Evolutionary conservation across 2,113 vertebrate genomes (phyloP).

Genomic region (Gambusia affinis): DNA sequence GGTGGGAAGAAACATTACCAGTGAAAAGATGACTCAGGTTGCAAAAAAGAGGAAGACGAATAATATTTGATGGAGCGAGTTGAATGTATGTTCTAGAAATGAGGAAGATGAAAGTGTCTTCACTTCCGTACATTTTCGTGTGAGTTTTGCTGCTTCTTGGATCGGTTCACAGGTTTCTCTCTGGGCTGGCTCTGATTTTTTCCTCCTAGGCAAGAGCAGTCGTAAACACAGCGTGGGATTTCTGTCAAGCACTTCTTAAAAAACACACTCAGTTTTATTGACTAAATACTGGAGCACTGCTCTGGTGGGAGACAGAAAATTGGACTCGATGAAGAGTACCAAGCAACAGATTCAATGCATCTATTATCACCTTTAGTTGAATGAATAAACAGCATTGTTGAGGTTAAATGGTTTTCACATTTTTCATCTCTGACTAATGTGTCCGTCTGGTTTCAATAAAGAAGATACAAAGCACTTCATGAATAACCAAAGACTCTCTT

Average conservation of each 20-base stretch:
- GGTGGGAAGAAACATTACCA: neutral
- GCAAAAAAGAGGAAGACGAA: constrained; percentile 1
- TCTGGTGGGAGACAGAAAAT: constrained; percentile 31
- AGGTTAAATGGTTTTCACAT: constrained; percentile 19
- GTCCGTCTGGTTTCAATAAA: neutral
- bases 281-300: constrained; percentile 51
- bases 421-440: neutral
- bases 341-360: constrained; percentile 30
- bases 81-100: neutral
- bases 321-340: constrained; percentile 8
- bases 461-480: neutral
- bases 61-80: neutral
- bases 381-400: constrained; percentile 13
- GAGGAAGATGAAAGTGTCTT: neutral
- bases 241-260: constrained; percentile 68
- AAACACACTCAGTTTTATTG: constrained; percentile 64
- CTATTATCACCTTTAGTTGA: constrained; percentile 19
- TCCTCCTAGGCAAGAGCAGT: constrained; percentile 52
- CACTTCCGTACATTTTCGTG: constrained; percentile 19
- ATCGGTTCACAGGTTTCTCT: constrained; percentile 23
- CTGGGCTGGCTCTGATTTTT: constrained; percentile 32
- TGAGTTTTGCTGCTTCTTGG: constrained; percentile 46
- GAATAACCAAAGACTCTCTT: neutral
- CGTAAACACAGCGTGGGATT: constrained; percentile 67
- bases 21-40: neutral